These are phyloP conservation scores for Paradoxurus hermaphroditus DNA, from an alignment of 2,113 vertebrate genomes.

Conservation along the genomic window DNA sequence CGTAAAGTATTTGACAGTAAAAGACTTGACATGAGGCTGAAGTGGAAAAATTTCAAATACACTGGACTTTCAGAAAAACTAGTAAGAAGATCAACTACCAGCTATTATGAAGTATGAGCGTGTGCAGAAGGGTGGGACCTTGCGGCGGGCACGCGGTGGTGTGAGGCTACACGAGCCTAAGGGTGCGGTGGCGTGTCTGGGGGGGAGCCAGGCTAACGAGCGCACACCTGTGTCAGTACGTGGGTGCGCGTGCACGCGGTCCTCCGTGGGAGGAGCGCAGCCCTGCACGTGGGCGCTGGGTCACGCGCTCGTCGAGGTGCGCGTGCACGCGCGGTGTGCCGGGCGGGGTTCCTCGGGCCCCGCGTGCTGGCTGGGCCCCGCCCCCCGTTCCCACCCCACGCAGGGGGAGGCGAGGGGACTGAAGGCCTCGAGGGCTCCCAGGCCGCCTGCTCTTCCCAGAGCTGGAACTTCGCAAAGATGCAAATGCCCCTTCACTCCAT, in stretches of 20 bases:
- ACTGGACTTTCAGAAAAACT: not conserved
- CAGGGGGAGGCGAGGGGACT: not conserved
- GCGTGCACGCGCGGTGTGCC: rapidly evolving
- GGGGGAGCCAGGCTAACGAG: not conserved
- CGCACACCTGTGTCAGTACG: not conserved
- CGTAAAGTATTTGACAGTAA: not conserved
- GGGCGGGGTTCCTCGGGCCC: not conserved
- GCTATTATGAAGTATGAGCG: not conserved
- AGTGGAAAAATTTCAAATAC: not conserved
- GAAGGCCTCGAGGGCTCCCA: not conserved
- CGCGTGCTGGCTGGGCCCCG: not conserved
- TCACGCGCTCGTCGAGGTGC: not conserved
- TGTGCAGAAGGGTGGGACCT: not conserved
- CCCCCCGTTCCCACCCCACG: rapidly evolving
- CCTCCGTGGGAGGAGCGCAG: not conserved
- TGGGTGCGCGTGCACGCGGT: rapidly evolving
- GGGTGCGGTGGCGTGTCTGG: not conserved
- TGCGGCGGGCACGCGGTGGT: not conserved
- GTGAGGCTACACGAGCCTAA: rapidly evolving
- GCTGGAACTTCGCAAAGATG: constrained; percentile 76
- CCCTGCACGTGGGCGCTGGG: not conserved
- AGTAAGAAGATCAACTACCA: not conserved
- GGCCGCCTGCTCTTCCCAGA: constrained; percentile 57
- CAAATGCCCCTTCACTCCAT: constrained; percentile 75
- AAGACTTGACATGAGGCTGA: not conserved